phyloP scores from a whole-genome alignment of 2,113 vertebrate species.

The Seriola dumerili region DNA sequence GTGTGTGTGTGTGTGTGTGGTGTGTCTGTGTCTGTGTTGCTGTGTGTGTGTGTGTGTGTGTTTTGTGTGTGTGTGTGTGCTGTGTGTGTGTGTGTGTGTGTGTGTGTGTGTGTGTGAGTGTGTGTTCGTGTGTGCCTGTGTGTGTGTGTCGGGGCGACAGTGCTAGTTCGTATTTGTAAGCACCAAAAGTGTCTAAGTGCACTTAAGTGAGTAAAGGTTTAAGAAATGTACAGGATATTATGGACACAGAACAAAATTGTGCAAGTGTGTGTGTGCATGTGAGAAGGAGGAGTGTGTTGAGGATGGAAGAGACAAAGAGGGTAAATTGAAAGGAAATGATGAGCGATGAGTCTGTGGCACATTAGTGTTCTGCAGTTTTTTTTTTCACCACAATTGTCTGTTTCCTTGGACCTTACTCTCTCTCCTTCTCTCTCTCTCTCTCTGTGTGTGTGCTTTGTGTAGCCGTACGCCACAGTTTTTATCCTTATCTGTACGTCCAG shows the following conservation, averaged over 20 bases:
- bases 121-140: not conserved
- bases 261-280: conserved; percentile 32
- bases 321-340: conserved; percentile 83
- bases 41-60: not conserved
- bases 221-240: conserved; percentile 27
- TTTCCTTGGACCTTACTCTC: conserved; percentile 53
- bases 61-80: not conserved
- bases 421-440: conserved; percentile 1
- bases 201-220: conserved; percentile 28
- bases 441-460: conserved; percentile 29
- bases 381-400: conserved; percentile 48
- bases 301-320: conserved; percentile 76
- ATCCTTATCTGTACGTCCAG: conserved; percentile 66
- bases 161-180: too few species aligned
- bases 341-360: conserved; percentile 81
- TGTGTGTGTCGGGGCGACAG: not conserved
- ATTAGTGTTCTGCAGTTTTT: conserved; percentile 75
- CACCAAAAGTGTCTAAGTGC: not conserved
- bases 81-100: not conserved
- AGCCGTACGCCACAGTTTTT: conserved; percentile 49
- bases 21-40: not conserved
- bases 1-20: not conserved
- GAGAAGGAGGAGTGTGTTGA: conserved; percentile 53
- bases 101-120: conserved; percentile 9
- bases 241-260: conserved; percentile 15